Conservation (phyloP, 2,113 vertebrate species). For the Onychostruthus taczanowskii region DNA sequence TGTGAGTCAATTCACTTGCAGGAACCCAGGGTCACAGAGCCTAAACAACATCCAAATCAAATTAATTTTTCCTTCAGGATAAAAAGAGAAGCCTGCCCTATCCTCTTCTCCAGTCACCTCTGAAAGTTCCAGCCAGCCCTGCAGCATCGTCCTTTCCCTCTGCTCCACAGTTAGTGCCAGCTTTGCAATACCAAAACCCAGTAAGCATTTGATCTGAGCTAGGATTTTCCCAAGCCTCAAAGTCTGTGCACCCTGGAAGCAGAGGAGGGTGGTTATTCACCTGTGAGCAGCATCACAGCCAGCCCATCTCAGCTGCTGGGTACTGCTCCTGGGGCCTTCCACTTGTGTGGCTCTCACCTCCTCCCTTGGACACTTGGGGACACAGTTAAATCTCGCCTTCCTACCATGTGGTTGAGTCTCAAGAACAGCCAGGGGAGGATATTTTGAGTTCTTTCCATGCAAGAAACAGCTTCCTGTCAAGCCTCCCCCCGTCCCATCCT, state of each 20-base stretch:
- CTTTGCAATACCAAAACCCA: background rate
- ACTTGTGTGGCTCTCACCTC: rapidly evolving
- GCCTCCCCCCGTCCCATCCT: rapidly evolving
- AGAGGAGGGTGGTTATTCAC: background rate
- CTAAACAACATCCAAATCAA: background rate
- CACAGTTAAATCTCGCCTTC: background rate
- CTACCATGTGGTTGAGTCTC: rapidly evolving
- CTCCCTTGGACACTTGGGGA: rapidly evolving
- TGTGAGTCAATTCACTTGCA: background rate
- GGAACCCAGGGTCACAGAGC: background rate
- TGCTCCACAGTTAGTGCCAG: rapidly evolving
- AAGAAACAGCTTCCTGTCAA: background rate
- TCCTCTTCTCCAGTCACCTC: background rate
- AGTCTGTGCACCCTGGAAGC: background rate
- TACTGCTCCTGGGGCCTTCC: background rate
- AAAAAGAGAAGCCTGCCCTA: background rate
- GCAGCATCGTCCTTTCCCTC: rapidly evolving
- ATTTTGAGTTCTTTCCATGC: rapidly evolving
- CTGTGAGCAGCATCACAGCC: background rate
- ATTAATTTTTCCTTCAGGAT: background rate
- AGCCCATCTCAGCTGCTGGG: rapidly evolving
- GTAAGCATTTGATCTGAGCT: background rate
- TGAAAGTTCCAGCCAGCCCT: background rate
- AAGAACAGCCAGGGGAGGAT: background rate
- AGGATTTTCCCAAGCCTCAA: background rate